A percentile compares a stretch with the other conserved stretches of the same genome.
Evolutionary conservation across 2,888 invertebrate genomes (phyloP).

Genomic region (Didymodactylos carnosus): DNA sequence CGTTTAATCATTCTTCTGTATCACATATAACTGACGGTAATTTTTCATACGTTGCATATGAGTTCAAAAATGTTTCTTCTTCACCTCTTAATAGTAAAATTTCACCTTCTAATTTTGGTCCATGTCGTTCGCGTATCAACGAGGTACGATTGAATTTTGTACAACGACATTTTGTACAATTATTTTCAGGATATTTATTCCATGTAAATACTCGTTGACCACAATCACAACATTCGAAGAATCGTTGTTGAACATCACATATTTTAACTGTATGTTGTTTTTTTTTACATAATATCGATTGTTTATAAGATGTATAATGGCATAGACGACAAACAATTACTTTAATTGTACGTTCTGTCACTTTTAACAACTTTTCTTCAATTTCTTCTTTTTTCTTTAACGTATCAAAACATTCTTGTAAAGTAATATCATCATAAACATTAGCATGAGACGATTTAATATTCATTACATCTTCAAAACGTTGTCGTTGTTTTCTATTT

Average conservation of each 20-base stretch:
- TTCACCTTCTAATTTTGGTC: not conserved
- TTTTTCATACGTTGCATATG: not conserved
- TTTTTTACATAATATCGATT: constrained; percentile 8
- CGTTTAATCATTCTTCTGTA: too few relatives aligned
- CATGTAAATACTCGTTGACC: constrained; percentile 5
- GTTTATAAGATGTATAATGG: constrained; percentile 8
- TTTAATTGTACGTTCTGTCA: constrained; percentile 5
- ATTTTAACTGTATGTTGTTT: constrained; percentile 8
- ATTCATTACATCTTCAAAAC: constrained; percentile 2
- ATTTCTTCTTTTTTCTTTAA: constrained; percentile 5
- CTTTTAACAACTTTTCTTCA: constrained; percentile 4
- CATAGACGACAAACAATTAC: constrained; percentile 4
- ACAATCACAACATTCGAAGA: constrained; percentile 12
- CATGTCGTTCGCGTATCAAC: not conserved
- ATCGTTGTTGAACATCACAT: constrained; percentile 5
- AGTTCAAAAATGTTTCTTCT: not conserved
- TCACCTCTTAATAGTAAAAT: not conserved
- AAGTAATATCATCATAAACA: not conserved
- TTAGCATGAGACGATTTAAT: constrained; percentile 11
- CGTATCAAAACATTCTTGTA: not conserved
- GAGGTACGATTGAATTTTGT: not conserved
- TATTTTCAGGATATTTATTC: constrained; percentile 36
- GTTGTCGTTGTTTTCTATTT: not conserved
- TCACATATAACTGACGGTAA: not conserved
- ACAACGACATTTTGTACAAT: not conserved